Evolutionary conservation across 2,888 invertebrate species (phyloP).

Genomic region (Eudasyphora cyanicolor): DNA sequence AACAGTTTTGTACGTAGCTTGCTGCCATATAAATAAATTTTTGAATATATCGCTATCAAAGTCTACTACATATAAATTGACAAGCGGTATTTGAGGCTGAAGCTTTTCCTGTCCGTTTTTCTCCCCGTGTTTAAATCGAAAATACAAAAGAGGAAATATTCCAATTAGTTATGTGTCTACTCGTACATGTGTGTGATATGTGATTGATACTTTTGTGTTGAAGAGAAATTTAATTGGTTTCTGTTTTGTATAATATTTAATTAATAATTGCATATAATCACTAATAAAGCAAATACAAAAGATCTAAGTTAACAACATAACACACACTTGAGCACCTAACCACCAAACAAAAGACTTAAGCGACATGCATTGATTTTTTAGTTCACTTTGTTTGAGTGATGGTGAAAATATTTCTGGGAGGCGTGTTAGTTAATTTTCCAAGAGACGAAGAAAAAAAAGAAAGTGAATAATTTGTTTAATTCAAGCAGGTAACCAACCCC

Average conservation of each 20-base stretch:
- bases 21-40: not conserved
- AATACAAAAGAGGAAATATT: not conserved
- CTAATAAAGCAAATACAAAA: not conserved
- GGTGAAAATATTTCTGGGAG: not conserved
- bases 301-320: not conserved
- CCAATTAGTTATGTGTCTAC: too few species aligned
- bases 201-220: slow-evolving; percentile 22
- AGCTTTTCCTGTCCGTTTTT: slow-evolving; percentile 19
- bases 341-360: slow-evolving; percentile 13
- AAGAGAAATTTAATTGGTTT: slow-evolving; percentile 28
- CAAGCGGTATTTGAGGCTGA: not conserved
- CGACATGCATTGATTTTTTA: not conserved
- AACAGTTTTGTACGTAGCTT: not conserved
- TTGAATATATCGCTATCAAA: not conserved
- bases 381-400: not conserved
- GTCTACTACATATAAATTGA: too few species aligned
- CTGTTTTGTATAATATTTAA: slow-evolving; percentile 13
- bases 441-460: not conserved
- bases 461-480: not conserved
- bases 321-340: too few species aligned
- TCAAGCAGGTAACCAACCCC: too few species aligned
- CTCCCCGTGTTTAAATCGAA: not conserved
- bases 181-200: too few species aligned
- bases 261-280: not conserved
- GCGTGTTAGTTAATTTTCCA: too few species aligned